These are phyloP conservation scores for Drosophila prostipennis DNA, from an alignment of 2,888 invertebrate species.

Conservation along the genomic window DNA sequence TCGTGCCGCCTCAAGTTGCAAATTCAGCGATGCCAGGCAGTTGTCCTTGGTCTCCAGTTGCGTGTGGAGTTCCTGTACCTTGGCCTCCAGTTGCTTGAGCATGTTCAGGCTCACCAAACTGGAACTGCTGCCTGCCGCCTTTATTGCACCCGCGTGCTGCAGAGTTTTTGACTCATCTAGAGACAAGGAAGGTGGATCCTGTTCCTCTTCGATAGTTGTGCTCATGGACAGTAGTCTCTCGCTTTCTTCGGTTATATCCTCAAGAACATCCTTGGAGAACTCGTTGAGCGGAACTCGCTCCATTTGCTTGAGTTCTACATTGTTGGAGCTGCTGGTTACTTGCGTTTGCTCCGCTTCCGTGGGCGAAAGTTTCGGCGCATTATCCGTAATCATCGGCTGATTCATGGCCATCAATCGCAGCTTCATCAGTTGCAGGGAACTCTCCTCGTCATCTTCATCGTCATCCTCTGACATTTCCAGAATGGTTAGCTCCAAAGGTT, in stretches of 20 bases:
- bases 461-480: slow-evolving; percentile 38
- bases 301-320: slow-evolving; percentile 81
- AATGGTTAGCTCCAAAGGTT: slow-evolving; percentile 46
- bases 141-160: slow-evolving; percentile 44
- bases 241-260: slow-evolving; percentile 84
- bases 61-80: slow-evolving; percentile 80
- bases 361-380: slow-evolving; percentile 48
- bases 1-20: slow-evolving; percentile 78
- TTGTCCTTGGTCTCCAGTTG: slow-evolving; percentile 82
- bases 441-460: slow-evolving; percentile 75
- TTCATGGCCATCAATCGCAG: slow-evolving; percentile 81
- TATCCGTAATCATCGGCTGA: slow-evolving; percentile 51
- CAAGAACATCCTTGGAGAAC: slow-evolving; percentile 82
- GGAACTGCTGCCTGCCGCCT: slow-evolving; percentile 34
- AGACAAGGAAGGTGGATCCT: slow-evolving; percentile 63
- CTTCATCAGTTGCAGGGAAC: slow-evolving; percentile 76
- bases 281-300: slow-evolving; percentile 81
- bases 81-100: slow-evolving; percentile 81
- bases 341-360: slow-evolving; percentile 31
- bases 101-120: slow-evolving; percentile 80
- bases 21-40: slow-evolving; percentile 78
- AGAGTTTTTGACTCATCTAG: slow-evolving; percentile 68
- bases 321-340: slow-evolving; percentile 14
- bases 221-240: slow-evolving; percentile 77
- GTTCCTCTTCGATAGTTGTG: slow-evolving; percentile 75